Conservation (phyloP, 2,888 invertebrate genomes). For the Pheosia tremula region DNA sequence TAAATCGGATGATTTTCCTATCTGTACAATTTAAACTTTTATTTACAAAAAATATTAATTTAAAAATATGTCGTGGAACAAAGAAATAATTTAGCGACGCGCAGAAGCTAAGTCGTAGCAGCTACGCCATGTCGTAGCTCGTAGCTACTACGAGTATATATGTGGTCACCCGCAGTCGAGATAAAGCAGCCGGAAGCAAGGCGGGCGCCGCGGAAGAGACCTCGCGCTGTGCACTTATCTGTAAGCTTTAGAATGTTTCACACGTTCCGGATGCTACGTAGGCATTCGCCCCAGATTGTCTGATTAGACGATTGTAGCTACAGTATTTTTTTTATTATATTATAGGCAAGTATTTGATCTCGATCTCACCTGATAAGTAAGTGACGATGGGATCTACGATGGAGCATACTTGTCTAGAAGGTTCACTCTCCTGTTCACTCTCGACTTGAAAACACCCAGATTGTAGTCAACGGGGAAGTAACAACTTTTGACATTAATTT, state of each 20-base stretch:
- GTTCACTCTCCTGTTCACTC: no score
- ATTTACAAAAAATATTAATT: no score
- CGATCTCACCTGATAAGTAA: no score
- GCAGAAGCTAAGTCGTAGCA: not conserved
- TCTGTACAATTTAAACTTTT: no score
- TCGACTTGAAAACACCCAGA: no score
- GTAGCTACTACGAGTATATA: slow-evolving; percentile 9
- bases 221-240: slow-evolving; percentile 30
- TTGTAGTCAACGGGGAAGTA: no score
- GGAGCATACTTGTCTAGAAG: no score
- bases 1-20: no score
- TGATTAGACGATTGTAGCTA: not conserved
- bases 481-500: no score
- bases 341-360: no score
- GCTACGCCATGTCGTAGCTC: not conserved
- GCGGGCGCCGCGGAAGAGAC: slow-evolving; percentile 27
- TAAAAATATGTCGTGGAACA: not conserved
- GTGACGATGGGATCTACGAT: no score
- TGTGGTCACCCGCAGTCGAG: slow-evolving; percentile 43
- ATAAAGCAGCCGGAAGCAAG: slow-evolving; percentile 54
- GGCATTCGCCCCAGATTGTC: not conserved
- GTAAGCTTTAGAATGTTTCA: slow-evolving; percentile 21
- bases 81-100: not conserved
- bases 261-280: not conserved
- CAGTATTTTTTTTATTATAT: no score